Evolutionary conservation across 2,113 vertebrate species (phyloP).

Genomic region (Rynchops niger): DNA sequence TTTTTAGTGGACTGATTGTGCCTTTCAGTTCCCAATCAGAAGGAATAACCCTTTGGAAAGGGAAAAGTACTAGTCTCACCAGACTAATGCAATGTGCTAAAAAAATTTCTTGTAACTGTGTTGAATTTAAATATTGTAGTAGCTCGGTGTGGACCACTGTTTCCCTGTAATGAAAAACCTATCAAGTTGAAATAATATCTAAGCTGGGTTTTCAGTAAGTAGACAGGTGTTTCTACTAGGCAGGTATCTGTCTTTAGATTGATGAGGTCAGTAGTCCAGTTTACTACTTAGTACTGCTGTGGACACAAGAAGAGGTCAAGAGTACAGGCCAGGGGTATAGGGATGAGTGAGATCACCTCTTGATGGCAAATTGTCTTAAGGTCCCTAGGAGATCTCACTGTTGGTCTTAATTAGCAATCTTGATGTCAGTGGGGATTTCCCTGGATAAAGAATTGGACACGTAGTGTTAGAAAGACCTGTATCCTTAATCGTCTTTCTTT

Average conservation of each 20-base stretch:
- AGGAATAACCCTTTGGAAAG: neutral
- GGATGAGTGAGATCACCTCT: neutral
- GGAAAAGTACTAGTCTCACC: neutral
- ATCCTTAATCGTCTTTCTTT: neutral
- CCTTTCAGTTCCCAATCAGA: neutral
- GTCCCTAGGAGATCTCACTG: neutral
- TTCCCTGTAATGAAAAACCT: neutral
- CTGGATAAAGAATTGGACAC: neutral
- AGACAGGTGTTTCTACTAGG: neutral
- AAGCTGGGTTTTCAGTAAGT: rapidly evolving
- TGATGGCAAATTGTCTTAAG: neutral
- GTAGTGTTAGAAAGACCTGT: neutral
- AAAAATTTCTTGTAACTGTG: neutral
- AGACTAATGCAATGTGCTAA: neutral
- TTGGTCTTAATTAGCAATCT: neutral
- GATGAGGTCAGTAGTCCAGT: neutral
- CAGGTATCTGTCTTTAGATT: neutral
- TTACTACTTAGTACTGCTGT: neutral
- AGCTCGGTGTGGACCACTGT: neutral
- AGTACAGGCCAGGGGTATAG: neutral
- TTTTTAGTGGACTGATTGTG: neutral
- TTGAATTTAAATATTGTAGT: neutral
- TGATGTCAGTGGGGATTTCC: neutral
- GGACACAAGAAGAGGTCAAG: neutral
- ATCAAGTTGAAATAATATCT: neutral